Evolutionary conservation across 2,888 invertebrate species (phyloP), one percentile per base, ranked within the genome.

Genomic region (Muschampia plurimacula): DNA sequence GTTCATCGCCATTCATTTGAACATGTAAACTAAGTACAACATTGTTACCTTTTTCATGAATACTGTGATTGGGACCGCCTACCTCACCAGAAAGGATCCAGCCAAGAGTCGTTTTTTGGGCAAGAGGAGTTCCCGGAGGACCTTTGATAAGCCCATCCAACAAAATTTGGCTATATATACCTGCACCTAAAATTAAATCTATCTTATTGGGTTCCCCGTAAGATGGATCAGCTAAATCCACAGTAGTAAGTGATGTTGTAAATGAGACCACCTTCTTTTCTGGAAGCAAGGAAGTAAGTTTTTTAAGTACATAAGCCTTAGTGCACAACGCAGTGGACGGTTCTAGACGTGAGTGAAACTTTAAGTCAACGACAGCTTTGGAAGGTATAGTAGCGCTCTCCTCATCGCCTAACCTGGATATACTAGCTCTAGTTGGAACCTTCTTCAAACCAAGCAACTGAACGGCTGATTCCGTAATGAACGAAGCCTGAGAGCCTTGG

Each of bases 401-500:
- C 15, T 15, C 15, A 52, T 52, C 52, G 15, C 52, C 46, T 46
- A 46, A 46, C 46, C 46, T 46, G 13, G 46, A 46, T 46, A 46
- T 46, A 2, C 8, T 52, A 52, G 7, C 52, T 10, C 8, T 52
- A 52, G 52, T 52, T 2, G 52, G 15, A 52, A 52, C 4, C 15
- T 15, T 15, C 15, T 52, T 52, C 9, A 52, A 15, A 52, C 52
- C 52, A 8, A 52, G 52, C 8, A 52, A 15, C 9, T 52, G 15
- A 52, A 52, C 52, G 52, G 52, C 52, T 15, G 52, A 52, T 15
- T 52, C 9, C 52, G 52, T 52, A 22, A 52, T 52, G 8, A 52
- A 52, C 52, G 52, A 52, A 52, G 15, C 52, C 52, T 52, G 52
- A 52, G 52, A 52, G 15, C 52, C 52, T 22, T 52, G 52, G 8